Percentiles rank a stretch among this genome's conserved stretches.
Conservation (phyloP, 2,797 vertebrate genomes). For the Glossophaga mutica region DNA sequence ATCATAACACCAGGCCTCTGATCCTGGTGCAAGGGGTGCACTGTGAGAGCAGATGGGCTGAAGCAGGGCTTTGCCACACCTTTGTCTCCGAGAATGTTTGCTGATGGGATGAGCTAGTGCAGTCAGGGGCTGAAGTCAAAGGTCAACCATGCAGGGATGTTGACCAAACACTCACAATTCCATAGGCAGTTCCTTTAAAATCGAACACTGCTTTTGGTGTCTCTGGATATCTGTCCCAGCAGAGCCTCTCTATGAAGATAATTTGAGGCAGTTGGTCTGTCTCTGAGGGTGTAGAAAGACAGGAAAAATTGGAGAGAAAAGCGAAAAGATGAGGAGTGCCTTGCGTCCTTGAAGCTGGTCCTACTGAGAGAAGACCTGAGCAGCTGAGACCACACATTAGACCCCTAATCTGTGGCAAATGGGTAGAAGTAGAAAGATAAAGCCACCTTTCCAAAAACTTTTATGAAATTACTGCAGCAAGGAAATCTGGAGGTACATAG, state of each 20-base stretch:
- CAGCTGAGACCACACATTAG: neutral
- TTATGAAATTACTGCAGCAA: neutral
- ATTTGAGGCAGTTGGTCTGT: neutral
- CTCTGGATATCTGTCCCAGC: neutral
- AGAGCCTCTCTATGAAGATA: neutral
- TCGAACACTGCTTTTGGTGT: neutral
- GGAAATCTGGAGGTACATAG: neutral
- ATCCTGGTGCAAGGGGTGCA: neutral
- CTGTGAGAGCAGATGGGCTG: neutral
- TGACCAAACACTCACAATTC: neutral
- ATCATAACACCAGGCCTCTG: neutral
- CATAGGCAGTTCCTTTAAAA: neutral
- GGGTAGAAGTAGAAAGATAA: neutral
- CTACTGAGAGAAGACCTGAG: neutral
- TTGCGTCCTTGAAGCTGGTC: no score
- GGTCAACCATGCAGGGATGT: no score
- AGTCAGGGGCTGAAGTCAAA: neutral
- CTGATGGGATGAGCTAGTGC: neutral
- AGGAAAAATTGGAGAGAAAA: neutral
- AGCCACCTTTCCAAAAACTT: neutral
- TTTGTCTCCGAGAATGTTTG: neutral
- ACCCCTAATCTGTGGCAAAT: neutral
- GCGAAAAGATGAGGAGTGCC: neutral
- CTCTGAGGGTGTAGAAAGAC: neutral
- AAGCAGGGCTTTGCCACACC: rapidly evolving